These are phyloP conservation scores for Coracias cyanogaster DNA, from an alignment of 2,797 vertebrate species.

Conservation along the genomic window DNA sequence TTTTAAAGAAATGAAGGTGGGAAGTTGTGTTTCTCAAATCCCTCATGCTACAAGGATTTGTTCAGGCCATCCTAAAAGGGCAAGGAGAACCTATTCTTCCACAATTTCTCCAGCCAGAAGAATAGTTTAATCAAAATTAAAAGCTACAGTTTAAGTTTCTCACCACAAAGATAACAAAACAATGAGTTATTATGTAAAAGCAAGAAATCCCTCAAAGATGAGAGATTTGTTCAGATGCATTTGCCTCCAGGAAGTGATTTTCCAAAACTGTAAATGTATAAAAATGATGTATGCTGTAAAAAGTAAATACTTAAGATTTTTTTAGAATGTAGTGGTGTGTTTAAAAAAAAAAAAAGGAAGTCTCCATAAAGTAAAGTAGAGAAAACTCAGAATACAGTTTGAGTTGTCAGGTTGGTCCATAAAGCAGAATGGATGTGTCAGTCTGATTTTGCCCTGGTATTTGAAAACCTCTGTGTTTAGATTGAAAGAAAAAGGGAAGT, in stretches of 20 bases:
- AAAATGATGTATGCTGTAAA: background rate
- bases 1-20: background rate
- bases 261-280: background rate
- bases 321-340: background rate
- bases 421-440: background rate
- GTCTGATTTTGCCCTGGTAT: background rate
- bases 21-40: background rate
- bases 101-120: background rate
- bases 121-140: background rate
- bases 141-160: background rate
- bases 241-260: fast-evolving
- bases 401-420: background rate
- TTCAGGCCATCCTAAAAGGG: background rate
- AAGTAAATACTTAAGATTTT: background rate
- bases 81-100: background rate
- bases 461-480: background rate
- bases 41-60: background rate
- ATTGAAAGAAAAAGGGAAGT: background rate
- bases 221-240: background rate
- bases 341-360: background rate
- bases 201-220: background rate
- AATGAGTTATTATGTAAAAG: background rate
- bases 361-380: background rate
- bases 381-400: background rate
- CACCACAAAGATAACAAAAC: background rate